A percentile compares a stretch with the other conserved stretches of the same genome.
Evolutionary conservation across 2,797 vertebrate genomes (phyloP).

Genomic region (Scleropages formosus): DNA sequence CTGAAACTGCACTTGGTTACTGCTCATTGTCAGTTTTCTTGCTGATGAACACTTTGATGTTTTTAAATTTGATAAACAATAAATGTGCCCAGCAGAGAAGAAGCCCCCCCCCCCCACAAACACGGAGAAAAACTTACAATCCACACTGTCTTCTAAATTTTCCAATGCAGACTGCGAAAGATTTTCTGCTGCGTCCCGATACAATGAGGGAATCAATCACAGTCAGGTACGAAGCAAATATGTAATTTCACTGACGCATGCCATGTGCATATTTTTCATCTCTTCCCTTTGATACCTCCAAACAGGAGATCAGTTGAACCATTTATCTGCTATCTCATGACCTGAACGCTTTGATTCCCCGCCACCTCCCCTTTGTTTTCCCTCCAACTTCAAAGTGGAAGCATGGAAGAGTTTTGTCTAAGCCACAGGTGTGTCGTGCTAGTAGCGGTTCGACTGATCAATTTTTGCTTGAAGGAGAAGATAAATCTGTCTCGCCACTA

Average conservation of each 20-base stretch:
- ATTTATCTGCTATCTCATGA: slow-evolving; percentile 50
- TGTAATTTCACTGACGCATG: not conserved
- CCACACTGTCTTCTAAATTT: slow-evolving; percentile 43
- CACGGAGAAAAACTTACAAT: slow-evolving; percentile 45
- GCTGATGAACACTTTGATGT: too few species aligned
- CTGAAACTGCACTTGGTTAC: too few species aligned
- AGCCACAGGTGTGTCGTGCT: slow-evolving; percentile 52
- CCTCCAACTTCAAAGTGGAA: slow-evolving; percentile 45
- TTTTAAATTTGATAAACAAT: slow-evolving; percentile 4
- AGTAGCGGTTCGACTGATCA: slow-evolving; percentile 38
- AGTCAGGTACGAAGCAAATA: slow-evolving; percentile 34
- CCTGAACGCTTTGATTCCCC: slow-evolving; percentile 48
- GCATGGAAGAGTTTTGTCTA: slow-evolving; percentile 42
- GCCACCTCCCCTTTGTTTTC: slow-evolving; percentile 39
- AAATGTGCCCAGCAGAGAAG: not conserved
- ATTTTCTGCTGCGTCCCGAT: slow-evolving; percentile 61
- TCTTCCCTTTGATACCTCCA: slow-evolving; percentile 35
- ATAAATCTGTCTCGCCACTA: slow-evolving; percentile 21
- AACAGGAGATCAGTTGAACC: slow-evolving; percentile 41
- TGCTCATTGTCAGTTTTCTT: too few species aligned
- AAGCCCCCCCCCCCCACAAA: not conserved
- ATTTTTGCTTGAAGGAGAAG: slow-evolving; percentile 36
- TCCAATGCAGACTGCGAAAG: slow-evolving; percentile 52
- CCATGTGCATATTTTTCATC: slow-evolving; percentile 22
- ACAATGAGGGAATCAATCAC: slow-evolving; percentile 65